Evolutionary conservation across 2,888 invertebrate species (phyloP).

Genomic region (Nomada fucata): DNA sequence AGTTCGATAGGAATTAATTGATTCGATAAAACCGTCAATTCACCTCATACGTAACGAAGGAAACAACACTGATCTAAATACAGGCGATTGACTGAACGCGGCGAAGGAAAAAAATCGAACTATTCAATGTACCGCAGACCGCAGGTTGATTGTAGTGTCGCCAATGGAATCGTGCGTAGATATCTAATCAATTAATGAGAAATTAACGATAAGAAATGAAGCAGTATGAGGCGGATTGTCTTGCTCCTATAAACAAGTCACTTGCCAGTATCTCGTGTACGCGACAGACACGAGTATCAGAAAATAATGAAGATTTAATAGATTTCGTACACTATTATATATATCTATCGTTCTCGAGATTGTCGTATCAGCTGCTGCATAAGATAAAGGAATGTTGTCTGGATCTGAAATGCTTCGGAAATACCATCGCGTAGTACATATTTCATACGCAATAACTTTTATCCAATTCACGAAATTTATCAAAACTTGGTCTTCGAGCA

Average conservation of each 20-base stretch:
- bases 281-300: neutral
- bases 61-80: slow-evolving; percentile 6
- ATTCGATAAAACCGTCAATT: slow-evolving; percentile 24
- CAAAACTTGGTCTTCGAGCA: no score
- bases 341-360: no score
- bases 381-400: no score
- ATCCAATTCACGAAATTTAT: no score
- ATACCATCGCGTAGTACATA: no score
- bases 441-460: no score
- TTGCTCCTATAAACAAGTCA: neutral
- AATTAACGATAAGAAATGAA: slow-evolving; percentile 25
- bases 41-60: neutral
- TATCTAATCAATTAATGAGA: slow-evolving; percentile 32
- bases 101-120: neutral
- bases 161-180: neutral
- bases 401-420: no score
- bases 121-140: neutral
- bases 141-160: neutral
- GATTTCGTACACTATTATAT: neutral
- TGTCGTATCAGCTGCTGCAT: no score
- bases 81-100: neutral
- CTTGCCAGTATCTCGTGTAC: neutral
- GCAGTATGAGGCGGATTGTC: neutral
- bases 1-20: slow-evolving; percentile 37
- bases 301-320: no score